Evolutionary conservation across 2,797 vertebrate genomes (phyloP).

Genomic region (Chloroceryle amazona): DNA sequence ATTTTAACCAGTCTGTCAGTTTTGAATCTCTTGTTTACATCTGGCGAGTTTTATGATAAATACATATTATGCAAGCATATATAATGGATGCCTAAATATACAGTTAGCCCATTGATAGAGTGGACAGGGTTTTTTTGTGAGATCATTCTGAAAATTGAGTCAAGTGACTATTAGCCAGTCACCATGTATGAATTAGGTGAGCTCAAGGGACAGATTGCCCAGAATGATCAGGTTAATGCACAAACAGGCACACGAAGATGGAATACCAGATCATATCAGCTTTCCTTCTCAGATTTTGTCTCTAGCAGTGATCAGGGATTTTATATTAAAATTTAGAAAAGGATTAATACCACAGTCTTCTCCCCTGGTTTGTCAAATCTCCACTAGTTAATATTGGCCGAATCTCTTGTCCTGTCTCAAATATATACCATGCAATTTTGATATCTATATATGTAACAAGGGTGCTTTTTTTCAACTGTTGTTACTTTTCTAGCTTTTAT

Average conservation of each 20-base stretch:
- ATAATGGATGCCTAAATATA: neutral
- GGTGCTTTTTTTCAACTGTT: neutral
- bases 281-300: neutral
- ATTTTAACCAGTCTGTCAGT: neutral
- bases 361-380: neutral
- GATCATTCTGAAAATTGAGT: neutral
- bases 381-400: neutral
- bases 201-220: neutral
- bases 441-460: neutral
- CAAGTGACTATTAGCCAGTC: neutral
- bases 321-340: neutral
- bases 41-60: neutral
- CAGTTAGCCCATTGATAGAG: neutral
- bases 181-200: neutral
- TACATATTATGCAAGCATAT: neutral
- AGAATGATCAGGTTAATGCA: neutral
- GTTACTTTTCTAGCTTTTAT: neutral
- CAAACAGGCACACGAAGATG: neutral
- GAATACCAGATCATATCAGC: neutral
- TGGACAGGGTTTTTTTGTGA: neutral
- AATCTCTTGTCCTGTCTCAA: neutral
- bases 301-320: neutral
- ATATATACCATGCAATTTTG: neutral
- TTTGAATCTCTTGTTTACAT: neutral
- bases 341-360: neutral